A percentile compares a stretch with the other conserved stretches of the same genome.
phyloP scores from a whole-genome alignment of 2,888 invertebrate species.

The Dicyrtoma fusca region DNA sequence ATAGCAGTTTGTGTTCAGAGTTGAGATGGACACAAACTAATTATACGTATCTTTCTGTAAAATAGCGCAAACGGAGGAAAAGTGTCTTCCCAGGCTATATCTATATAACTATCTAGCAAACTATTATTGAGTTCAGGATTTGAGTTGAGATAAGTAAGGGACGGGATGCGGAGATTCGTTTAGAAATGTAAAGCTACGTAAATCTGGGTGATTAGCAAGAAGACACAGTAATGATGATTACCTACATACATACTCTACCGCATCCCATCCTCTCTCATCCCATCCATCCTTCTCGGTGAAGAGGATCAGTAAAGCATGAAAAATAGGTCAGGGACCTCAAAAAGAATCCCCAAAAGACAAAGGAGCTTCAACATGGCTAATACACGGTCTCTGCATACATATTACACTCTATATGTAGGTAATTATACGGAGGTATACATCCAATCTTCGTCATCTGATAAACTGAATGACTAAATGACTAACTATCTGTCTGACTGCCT shows the following conservation, averaged over 20 bases:
- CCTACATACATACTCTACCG: not conserved
- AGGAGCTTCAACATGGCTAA: not conserved
- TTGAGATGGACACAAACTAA: no score
- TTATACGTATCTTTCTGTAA: not conserved
- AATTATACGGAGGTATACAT: not conserved
- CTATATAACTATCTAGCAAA: no score
- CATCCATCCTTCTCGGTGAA: conserved; percentile 16
- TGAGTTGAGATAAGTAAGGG: not conserved
- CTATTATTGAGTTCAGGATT: not conserved
- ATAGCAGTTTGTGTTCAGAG: no score
- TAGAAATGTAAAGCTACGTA: not conserved
- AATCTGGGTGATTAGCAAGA: conserved; percentile 6
- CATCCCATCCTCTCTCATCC: not conserved
- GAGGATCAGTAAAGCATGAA: conserved; percentile 30
- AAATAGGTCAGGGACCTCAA: conserved; percentile 33
- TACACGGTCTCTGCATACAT: not conserved
- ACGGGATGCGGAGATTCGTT: conserved; percentile 2
- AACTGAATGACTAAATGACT: not conserved
- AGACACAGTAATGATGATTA: not conserved
- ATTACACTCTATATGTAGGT: not conserved
- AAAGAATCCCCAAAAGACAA: conserved; percentile 6
- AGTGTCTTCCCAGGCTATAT: not conserved
- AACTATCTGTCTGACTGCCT: not conserved
- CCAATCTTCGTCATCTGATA: not conserved
- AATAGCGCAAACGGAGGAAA: not conserved